phyloP scores from a whole-genome alignment of 2,888 invertebrate species.

The Drosophila meridiana region DNA sequence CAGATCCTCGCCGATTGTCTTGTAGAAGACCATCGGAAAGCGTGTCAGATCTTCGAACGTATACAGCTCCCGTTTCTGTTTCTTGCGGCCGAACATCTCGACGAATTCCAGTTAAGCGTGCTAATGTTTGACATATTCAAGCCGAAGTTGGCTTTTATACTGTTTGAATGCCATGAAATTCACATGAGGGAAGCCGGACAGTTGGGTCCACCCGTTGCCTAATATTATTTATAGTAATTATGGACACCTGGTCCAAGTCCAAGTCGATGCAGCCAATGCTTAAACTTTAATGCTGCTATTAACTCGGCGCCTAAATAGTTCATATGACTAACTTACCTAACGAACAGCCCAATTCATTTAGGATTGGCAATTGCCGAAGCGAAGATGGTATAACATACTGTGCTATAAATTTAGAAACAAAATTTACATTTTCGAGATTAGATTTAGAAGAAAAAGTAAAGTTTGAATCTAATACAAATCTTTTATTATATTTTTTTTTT shows the following conservation, averaged over 20 bases:
- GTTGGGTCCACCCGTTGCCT: slow-evolving; percentile 23
- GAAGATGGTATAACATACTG: no score
- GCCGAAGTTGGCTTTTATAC: slow-evolving; percentile 37
- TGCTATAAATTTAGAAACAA: no score
- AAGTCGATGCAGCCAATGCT: slow-evolving; percentile 25
- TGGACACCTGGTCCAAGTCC: slow-evolving; percentile 52
- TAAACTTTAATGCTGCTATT: slow-evolving; percentile 26
- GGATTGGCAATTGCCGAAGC: no score
- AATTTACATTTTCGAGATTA: no score
- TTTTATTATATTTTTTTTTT: no score
- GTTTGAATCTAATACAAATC: no score
- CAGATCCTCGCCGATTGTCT: slow-evolving; percentile 78
- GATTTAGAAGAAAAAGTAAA: no score
- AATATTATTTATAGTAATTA: slow-evolving; percentile 49
- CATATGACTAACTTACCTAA: not conserved
- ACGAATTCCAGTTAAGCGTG: not conserved
- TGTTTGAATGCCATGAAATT: slow-evolving; percentile 50
- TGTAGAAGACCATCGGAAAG: slow-evolving; percentile 71
- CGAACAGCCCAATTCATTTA: not conserved
- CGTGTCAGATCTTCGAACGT: slow-evolving; percentile 69
- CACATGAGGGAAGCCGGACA: slow-evolving; percentile 58
- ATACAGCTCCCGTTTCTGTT: slow-evolving; percentile 30
- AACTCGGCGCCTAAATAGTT: not conserved
- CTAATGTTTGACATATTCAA: not conserved
- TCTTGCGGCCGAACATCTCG: slow-evolving; percentile 49